Evolutionary conservation across 2,113 vertebrate genomes (phyloP), one percentile per base, ranked within the genome.

Genomic region (Osmerus mordax): DNA sequence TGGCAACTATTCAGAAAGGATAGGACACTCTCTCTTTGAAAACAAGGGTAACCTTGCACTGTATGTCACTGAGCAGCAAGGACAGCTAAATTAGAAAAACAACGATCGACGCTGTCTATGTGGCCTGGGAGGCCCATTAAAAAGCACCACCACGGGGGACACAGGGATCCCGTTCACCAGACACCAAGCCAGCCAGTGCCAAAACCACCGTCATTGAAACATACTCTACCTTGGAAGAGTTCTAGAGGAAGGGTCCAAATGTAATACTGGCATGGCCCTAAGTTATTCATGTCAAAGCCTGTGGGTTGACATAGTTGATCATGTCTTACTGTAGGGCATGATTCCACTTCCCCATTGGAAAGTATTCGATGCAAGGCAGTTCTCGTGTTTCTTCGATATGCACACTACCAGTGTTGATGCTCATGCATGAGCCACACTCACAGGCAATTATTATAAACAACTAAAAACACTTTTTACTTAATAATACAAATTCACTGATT

Each of bases 121-220:
- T 66, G 80, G 70, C 60, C 76, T 67, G 74, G 83, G 73, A 81
- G 71, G 72, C 72, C 78, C 79, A 83, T 87, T 87, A 84, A 75
- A 87, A 85, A 79, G 56, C 70, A 85, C 69, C 86, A 83, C 81
- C 86, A 83, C 81, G 78, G 82, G 85, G 75, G 75, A 81, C 73
- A 78, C 78, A 77, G 69, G 68, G 69, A 67, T 59, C 59, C 47
- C 21, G 58, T 61, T 65, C 62, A 55, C 63, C 82, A 69, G 75
- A 74, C 76, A 66, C 74, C 47, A 74, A 67, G 59, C 65, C 59
- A 41, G 52, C 58, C 66, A 3, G 64, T 78, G 76, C 77, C 78
- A 81, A 79, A 84, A 84, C 72, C 75, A 73, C 67, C 19, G 56
- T 18, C 60, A 77, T 79, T 47, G 69, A 11, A 67, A 67, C 47